Base-by-base conservation (phyloP, 2,888 invertebrate genomes). In the Eupithecia insigniata region DNA sequence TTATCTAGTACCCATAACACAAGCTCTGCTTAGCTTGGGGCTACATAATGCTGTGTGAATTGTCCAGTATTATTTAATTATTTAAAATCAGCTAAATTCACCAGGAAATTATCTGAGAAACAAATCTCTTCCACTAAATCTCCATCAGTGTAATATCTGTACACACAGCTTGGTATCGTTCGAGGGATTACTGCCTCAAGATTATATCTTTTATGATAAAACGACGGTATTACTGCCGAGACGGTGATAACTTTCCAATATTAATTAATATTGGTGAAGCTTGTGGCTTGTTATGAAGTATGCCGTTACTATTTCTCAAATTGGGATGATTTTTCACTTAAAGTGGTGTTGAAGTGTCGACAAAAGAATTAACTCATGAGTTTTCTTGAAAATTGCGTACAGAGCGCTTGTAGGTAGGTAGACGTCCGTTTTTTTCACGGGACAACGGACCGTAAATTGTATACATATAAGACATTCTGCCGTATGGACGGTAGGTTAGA, bases 201-300 rank as follows among this genome's bases (percentile, higher is more conserved):
- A 88, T 89, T 89, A 89, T 87, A 87, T 87, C 87, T 87, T 88
- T 85, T 88, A 86, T 88, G 87, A 90, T 90, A 88, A 87, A 89
- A 86, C 81, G 84, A 72, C 79, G 82, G 83, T 79, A 83, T 82
- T 82, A 84, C 78, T 76, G 80, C 75, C 78, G 76, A 75, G 80
- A 74, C 79, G 72, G 82, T 81, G 84, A 87, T 89, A 86, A 85
- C 84, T 85, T 81, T 82, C 79, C 80, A 77, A 78, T 82, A 84
- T 87, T 88, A 89, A 89, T 89, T 89, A 87, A 85, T 86, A 83
- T 83, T 84, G 79, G 76, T 79, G 73, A 71, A 51, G 58, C 60
- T 61, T 32, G 66, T 60, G 26, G 58, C 18, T 69, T 67, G 67
- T 66, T 70, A 18, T 12, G 16, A 64, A 36, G 14, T 36, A 64